These are phyloP conservation scores for Crossaster papposus DNA, from an alignment of 53 echinoderm and acorn worm genomes.

Conservation along the genomic window DNA sequence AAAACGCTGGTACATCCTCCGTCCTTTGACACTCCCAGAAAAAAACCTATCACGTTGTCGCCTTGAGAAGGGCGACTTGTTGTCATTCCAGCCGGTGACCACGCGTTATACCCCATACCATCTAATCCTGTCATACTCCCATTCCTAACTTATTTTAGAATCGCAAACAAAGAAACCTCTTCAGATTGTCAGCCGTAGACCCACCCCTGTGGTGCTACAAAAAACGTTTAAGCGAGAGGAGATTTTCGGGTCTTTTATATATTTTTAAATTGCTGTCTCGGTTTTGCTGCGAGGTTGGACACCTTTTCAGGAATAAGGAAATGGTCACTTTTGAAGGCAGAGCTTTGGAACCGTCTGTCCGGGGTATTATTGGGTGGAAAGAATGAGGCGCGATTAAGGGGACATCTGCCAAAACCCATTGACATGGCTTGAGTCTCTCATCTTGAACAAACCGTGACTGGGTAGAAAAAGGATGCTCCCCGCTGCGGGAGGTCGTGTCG, in stretches of 20 bases:
- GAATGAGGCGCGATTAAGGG: background rate
- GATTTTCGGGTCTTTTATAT: no score
- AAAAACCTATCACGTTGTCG: background rate
- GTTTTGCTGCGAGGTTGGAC: slow-evolving; percentile 19
- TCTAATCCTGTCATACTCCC: background rate
- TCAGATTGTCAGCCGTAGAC: background rate
- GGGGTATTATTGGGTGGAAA: background rate
- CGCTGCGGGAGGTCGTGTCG: background rate
- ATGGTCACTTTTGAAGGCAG: background rate
- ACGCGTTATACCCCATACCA: background rate
- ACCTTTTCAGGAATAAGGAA: background rate
- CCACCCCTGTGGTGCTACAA: background rate
- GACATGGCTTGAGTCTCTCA: background rate
- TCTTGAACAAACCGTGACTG: background rate
- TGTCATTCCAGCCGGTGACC: background rate
- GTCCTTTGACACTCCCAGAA: background rate
- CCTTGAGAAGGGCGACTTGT: background rate
- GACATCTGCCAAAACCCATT: slow-evolving; percentile 3
- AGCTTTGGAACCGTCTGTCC: slow-evolving; percentile 14
- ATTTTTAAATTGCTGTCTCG: slow-evolving; percentile 4
- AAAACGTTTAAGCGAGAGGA: background rate
- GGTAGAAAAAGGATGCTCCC: background rate
- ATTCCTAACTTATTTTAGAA: background rate
- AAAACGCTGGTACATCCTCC: background rate
- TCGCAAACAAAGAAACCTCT: background rate